Evolutionary conservation across 1,140 invertebrate species (phyloP).

Genomic region (Calephelis nemesis): DNA sequence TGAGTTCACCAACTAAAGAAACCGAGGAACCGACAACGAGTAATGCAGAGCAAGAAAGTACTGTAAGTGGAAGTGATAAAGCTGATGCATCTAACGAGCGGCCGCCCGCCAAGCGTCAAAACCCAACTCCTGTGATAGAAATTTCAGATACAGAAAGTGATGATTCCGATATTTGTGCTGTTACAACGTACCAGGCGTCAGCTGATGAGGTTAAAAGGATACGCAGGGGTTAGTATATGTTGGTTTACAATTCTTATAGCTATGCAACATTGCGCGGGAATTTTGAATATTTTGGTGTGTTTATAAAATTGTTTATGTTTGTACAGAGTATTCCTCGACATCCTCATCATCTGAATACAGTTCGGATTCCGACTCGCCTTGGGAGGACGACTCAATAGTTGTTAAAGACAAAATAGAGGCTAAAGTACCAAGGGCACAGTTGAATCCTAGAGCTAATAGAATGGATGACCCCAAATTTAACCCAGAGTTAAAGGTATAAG

Average conservation of each 20-base stretch:
- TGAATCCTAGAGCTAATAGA: conserved; percentile 59
- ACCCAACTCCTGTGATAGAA: conserved; percentile 61
- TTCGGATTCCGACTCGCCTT: conserved; percentile 64
- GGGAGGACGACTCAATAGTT: conserved; percentile 67
- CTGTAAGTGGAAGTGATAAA: conserved; percentile 28
- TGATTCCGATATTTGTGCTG: conserved; percentile 73
- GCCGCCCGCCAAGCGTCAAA: conserved; percentile 67
- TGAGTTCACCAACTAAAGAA: conserved; percentile 63
- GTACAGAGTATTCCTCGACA: conserved; percentile 63
- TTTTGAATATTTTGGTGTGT: conserved; percentile 35
- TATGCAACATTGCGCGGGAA: conserved; percentile 47
- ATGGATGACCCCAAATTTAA: conserved; percentile 67
- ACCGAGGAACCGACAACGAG: conserved; percentile 57
- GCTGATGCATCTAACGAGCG: conserved; percentile 39
- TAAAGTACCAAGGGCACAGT: conserved; percentile 45
- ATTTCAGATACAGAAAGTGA: conserved; percentile 74
- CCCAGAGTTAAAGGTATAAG: conserved; percentile 49
- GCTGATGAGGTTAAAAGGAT: conserved; percentile 75
- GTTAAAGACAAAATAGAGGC: conserved; percentile 44
- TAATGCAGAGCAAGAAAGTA: conserved; percentile 28
- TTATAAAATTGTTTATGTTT: conserved; percentile 25
- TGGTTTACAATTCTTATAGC: conserved; percentile 7
- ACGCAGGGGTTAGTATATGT: conserved; percentile 50
- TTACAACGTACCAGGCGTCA: conserved; percentile 74
- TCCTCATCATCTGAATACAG: conserved; percentile 70